Percentiles rank a stretch among this genome's conserved stretches.
phyloP scores from a whole-genome alignment of 2,797 vertebrate genomes.

The Phataginus tetradactyla region DNA sequence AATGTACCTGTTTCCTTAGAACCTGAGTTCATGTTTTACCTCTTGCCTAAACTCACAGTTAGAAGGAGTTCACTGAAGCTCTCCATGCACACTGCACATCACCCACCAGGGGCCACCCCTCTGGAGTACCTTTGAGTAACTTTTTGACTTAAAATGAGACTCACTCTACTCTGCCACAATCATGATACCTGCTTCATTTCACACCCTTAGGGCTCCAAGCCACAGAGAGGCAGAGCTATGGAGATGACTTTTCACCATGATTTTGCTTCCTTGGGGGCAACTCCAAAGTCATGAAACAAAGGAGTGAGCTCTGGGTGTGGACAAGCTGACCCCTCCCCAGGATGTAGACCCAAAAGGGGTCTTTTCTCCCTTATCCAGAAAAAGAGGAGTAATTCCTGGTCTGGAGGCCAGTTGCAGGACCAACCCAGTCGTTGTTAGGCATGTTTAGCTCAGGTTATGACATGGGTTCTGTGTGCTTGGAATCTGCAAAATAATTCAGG shows the following conservation, averaged over 20 bases:
- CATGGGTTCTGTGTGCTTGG: background rate
- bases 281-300: background rate
- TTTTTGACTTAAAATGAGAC: background rate
- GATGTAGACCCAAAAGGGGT: background rate
- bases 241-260: background rate
- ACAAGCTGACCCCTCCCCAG: background rate
- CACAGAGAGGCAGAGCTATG: background rate
- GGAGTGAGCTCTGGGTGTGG: background rate
- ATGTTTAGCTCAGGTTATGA: background rate
- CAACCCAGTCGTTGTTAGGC: fast-evolving
- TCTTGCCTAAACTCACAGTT: background rate
- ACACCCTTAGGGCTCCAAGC: background rate
- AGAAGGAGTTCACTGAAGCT: background rate
- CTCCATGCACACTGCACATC: background rate
- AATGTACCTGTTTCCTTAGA: background rate
- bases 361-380: background rate
- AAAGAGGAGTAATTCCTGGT: background rate
- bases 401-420: background rate
- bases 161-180: background rate
- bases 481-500: background rate
- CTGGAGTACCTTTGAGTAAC: background rate
- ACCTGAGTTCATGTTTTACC: background rate
- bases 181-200: background rate
- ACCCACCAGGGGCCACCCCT: too few relatives aligned
- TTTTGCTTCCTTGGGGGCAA: background rate